Conservation (phyloP, 1,140 invertebrate species). For the Leptinotarsa texana region DNA sequence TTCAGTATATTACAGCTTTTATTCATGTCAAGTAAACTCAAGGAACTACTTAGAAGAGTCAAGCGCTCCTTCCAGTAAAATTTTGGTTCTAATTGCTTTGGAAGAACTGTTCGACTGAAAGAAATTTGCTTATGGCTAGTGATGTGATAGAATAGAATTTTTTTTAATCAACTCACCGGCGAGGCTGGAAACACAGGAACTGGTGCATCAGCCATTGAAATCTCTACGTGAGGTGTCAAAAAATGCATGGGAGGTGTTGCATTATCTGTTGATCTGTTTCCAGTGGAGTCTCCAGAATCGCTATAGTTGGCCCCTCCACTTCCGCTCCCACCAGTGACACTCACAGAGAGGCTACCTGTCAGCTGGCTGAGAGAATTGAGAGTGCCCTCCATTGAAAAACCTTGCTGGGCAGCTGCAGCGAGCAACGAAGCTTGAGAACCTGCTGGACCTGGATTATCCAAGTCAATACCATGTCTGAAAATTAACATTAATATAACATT, state of each 20-base stretch:
- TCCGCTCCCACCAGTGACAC: conserved; percentile 58
- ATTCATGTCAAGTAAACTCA: too few relatives aligned
- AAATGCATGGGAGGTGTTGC: conserved; percentile 88
- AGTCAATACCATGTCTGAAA: conserved; percentile 79
- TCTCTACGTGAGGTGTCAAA: conserved; percentile 85
- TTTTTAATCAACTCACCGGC: conserved; percentile 43
- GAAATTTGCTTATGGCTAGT: too few relatives aligned
- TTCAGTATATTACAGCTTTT: too few relatives aligned
- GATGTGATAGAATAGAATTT: too few relatives aligned
- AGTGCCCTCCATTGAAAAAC: conserved; percentile 61
- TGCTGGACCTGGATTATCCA: conserved; percentile 82
- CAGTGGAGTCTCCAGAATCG: conserved; percentile 78
- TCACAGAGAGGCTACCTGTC: conserved; percentile 53
- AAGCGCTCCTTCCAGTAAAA: too few relatives aligned
- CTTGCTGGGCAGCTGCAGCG: conserved; percentile 64
- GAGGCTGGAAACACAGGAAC: conserved; percentile 53
- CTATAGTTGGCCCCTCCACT: conserved; percentile 65
- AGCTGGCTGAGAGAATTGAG: conserved; percentile 61
- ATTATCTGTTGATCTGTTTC: conserved; percentile 77
- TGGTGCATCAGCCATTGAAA: conserved; percentile 76
- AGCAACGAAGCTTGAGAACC: conserved; percentile 69
- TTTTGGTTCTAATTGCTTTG: too few relatives aligned
- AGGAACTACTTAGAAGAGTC: too few relatives aligned
- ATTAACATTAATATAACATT: too few relatives aligned
- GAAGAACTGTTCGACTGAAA: too few relatives aligned